Evolutionary conservation across 2,888 invertebrate species (phyloP), one percentile per base, ranked within the genome.

Genomic region (Lacanobia wlatinum): DNA sequence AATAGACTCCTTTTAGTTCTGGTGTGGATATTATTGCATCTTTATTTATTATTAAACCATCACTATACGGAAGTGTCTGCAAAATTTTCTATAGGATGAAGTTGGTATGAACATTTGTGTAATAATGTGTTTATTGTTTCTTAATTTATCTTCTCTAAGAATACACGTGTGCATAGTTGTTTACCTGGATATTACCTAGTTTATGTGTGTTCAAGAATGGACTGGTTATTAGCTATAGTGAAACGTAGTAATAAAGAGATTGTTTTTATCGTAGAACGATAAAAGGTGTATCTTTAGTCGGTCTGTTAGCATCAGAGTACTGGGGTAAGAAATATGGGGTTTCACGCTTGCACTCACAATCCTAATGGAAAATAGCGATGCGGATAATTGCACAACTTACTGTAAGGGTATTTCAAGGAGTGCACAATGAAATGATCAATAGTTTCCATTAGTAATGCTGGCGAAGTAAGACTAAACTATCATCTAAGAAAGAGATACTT

Each of bases 341-440:
- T 62, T 67, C 53, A 59, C 48, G 67, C 58, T 77, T 67, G 64
- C 38, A 40, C 8, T 28, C 48, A 65, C 46, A 72, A 72, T 52
- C 12, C 38, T 78, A 72, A 72, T 78, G 55, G 59, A 12, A 76
- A 55, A 18, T 12, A 72, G n/a, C 28, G 72, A 64, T 60, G 64
- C 71, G 62, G 6, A 28, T 60, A 64, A 60, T 55, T 69, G 28
- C 28, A 46, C 16, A 21, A 23, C n/a, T n/a, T n/a, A n/a, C 10
- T 58, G 23, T 23, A 10, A 28, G 43, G 46, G 21, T 46, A 46
- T 23, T 21, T 40, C 2, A 21, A 40, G 21, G 21, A 58, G 14
- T 40, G 40, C 12, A 40, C 38, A 12, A 12, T 38, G 12, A 21
- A 40, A 18, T 58, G n/a, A 59, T 21, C 4, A 8, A 21, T 9